phyloP scores from a whole-genome alignment of 2,888 invertebrate species.

The Mesorhabditis spiculigera region DNA sequence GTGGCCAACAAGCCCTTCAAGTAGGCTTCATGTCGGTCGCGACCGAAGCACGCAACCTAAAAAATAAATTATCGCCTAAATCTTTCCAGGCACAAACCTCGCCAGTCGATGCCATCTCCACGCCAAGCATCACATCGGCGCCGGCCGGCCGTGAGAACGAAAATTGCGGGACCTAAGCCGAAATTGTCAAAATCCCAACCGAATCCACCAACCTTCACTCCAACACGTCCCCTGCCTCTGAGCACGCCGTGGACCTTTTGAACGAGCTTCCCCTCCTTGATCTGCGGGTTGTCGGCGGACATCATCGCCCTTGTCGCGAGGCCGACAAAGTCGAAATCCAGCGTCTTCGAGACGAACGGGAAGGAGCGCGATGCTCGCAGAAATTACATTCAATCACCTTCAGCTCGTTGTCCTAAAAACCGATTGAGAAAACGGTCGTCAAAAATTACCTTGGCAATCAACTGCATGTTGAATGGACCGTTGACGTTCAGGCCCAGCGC shows the following conservation, averaged over 20 bases:
- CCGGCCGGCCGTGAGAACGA: constrained; percentile 91
- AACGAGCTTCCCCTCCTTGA: constrained; percentile 23
- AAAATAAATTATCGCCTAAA: background rate
- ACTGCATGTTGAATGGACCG: constrained; percentile 97
- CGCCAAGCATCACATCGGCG: constrained; percentile 94
- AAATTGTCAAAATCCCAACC: constrained; percentile 13
- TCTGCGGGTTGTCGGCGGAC: constrained; percentile 27
- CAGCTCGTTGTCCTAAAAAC: constrained; percentile 74
- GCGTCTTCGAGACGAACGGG: constrained; percentile 97
- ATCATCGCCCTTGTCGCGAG: constrained; percentile 90
- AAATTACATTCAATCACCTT: constrained; percentile 99
- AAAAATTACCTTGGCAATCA: constrained; percentile 83
- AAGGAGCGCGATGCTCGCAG: constrained; percentile 94
- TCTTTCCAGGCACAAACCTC: constrained; percentile 65
- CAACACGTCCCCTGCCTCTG: constrained; percentile 40
- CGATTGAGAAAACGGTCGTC: background rate
- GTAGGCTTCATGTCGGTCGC: constrained; percentile 93
- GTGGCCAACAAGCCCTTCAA: constrained; percentile 95
- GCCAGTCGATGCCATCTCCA: constrained; percentile 99
- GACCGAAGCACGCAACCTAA: constrained; percentile 95
- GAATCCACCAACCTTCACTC: constrained; percentile 38
- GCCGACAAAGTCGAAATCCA: constrained; percentile 94
- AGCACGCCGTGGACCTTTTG: constrained; percentile 26
- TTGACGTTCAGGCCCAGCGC: constrained; percentile 82
- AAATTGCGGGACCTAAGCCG: constrained; percentile 78